phyloP scores from a whole-genome alignment of 2,113 vertebrate genomes.

The Sapajus apella region DNA sequence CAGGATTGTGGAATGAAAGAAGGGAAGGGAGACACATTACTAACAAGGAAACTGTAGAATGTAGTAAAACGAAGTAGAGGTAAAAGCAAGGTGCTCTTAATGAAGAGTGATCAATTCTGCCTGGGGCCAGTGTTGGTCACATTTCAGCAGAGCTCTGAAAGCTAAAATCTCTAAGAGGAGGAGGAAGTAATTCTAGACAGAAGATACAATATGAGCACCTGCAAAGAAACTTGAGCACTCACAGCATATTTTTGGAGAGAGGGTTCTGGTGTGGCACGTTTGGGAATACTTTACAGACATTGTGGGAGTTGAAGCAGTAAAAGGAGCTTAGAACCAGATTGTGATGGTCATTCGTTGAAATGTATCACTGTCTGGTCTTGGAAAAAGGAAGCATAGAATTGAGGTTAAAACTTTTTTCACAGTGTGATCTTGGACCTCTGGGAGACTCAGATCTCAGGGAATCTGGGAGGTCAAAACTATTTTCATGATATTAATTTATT shows the following conservation, averaged over 20 bases:
- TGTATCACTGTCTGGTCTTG: neutral
- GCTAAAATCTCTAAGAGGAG: neutral
- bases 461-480: neutral
- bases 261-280: neutral
- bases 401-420: neutral
- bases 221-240: no score
- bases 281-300: neutral
- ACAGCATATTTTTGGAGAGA: neutral
- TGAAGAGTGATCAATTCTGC: neutral
- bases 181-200: neutral
- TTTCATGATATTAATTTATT: neutral
- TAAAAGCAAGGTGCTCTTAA: neutral
- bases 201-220: fast-evolving
- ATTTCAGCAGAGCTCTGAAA: neutral
- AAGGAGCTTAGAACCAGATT: neutral
- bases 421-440: neutral
- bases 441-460: neutral
- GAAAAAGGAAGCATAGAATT: neutral
- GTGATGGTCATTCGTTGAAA: neutral
- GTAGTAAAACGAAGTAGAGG: neutral
- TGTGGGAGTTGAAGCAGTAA: neutral
- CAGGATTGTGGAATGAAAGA: neutral
- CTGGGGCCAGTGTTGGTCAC: neutral
- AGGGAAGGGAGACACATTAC: neutral
- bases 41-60: neutral